Conservation (phyloP, 2,888 invertebrate species). For the Diarsia mendica region DNA sequence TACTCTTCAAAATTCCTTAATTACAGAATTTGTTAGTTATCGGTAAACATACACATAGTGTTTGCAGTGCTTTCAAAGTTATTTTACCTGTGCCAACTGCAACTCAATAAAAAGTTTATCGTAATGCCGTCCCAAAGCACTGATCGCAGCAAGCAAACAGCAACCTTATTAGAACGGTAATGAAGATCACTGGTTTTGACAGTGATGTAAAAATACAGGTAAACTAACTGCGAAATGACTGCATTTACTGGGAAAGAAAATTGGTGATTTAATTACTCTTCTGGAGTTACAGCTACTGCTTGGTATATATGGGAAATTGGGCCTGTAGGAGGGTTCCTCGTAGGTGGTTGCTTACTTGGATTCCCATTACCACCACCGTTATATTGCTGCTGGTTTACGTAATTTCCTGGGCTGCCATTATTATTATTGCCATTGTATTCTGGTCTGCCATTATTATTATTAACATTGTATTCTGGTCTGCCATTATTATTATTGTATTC, state of each 20-base stretch:
- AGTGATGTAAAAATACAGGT: neutral
- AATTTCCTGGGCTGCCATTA: neutral
- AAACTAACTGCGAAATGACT: neutral
- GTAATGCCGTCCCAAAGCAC: too few relatives aligned
- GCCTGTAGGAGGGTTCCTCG: constrained; percentile 13
- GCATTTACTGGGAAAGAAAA: neutral
- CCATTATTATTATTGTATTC: constrained; percentile 31
- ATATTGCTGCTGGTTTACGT: constrained; percentile 31
- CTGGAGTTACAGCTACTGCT: constrained; percentile 75
- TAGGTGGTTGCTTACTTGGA: constrained; percentile 19
- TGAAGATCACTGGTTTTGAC: neutral
- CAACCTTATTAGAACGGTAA: neutral
- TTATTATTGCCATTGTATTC: constrained; percentile 33
- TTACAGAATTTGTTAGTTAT: neutral
- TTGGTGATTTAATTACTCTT: constrained; percentile 30
- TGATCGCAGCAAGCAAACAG: neutral
- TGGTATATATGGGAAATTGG: constrained; percentile 66
- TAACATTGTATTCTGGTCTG: constrained; percentile 15
- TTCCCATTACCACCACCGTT: constrained; percentile 18
- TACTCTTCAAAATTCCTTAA: neutral
- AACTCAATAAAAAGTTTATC: too few relatives aligned
- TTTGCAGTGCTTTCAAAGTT: neutral
- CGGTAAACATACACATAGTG: neutral
- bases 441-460: constrained; percentile 7
- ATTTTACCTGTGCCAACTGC: neutral